A percentile compares a stretch with the other conserved stretches of the same genome.
These are phyloP conservation scores for Chaetoderma sp. DNA, from an alignment of 2,888 invertebrate genomes.

Conservation along the genomic window DNA sequence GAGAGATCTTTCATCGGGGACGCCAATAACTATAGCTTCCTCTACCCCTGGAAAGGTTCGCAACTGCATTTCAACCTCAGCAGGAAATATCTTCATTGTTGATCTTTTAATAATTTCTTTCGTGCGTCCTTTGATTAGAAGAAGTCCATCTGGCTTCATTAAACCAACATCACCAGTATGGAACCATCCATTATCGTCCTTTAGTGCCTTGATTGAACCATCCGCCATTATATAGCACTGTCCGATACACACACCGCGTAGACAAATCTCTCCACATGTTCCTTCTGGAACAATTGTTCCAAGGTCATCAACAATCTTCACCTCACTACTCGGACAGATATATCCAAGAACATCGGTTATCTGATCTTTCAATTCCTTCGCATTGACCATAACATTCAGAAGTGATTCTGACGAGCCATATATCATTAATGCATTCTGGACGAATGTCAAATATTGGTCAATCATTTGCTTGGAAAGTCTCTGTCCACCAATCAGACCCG, in stretches of 20 bases:
- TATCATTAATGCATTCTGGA: too few species aligned
- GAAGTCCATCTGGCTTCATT: neutral
- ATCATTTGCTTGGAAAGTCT: neutral
- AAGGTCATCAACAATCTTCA: neutral
- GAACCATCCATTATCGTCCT: constrained; percentile 1
- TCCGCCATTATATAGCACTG: neutral
- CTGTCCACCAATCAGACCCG: neutral
- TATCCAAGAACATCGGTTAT: neutral
- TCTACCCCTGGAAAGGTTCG: neutral
- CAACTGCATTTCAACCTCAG: constrained; percentile 2
- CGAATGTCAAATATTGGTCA: too few species aligned
- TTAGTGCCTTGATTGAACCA: neutral
- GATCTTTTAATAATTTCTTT: constrained; percentile 10
- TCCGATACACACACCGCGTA: neutral
- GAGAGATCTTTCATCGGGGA: constrained; percentile 11
- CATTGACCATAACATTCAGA: too few species aligned
- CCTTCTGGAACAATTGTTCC: neutral
- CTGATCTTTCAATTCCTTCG: too few species aligned
- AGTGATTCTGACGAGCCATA: too few species aligned
- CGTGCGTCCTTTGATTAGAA: neutral
- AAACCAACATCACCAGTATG: constrained; percentile 4
- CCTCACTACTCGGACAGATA: neutral
- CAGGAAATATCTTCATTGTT: constrained; percentile 9
- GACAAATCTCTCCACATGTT: neutral
- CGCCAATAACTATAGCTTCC: constrained; percentile 6